Conservation (phyloP, 2,888 invertebrate species). For the Andricus quercusramuli region DNA sequence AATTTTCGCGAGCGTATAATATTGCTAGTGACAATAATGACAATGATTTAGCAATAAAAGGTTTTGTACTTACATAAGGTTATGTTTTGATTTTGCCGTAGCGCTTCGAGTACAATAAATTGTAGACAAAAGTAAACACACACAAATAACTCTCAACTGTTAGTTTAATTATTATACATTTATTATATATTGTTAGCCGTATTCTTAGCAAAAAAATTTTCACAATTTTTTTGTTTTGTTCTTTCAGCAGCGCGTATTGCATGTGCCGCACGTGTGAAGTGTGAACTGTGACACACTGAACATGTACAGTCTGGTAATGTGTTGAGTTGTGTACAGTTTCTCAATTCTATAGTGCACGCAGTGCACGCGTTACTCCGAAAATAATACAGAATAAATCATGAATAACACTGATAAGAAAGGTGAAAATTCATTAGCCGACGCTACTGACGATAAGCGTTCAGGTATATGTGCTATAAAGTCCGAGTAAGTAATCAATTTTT, state of each 20-base stretch:
- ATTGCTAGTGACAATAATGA: too few relatives aligned
- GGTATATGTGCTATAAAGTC: constrained; percentile 79
- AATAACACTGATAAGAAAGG: background rate
- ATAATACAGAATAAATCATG: background rate
- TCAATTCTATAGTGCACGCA: too few relatives aligned
- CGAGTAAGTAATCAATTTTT: constrained; percentile 73
- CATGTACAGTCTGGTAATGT: too few relatives aligned
- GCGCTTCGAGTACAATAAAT: background rate
- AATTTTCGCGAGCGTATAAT: too few relatives aligned
- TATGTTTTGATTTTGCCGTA: background rate
- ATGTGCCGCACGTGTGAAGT: too few relatives aligned
- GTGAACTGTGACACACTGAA: too few relatives aligned
- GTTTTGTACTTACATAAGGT: background rate
- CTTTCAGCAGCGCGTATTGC: background rate
- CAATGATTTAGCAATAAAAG: too few relatives aligned
- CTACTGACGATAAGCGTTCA: constrained; percentile 66
- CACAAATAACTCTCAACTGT: background rate
- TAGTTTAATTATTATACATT: background rate
- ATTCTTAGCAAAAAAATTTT: background rate
- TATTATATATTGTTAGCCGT: background rate
- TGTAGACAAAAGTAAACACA: background rate
- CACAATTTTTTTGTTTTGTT: background rate
- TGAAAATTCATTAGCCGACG: constrained; percentile 11
- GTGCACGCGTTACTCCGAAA: background rate
- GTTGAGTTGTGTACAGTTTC: too few relatives aligned